phyloP scores from a whole-genome alignment of 1,140 invertebrate species.

The Caenorhabditis remanei region DNA sequence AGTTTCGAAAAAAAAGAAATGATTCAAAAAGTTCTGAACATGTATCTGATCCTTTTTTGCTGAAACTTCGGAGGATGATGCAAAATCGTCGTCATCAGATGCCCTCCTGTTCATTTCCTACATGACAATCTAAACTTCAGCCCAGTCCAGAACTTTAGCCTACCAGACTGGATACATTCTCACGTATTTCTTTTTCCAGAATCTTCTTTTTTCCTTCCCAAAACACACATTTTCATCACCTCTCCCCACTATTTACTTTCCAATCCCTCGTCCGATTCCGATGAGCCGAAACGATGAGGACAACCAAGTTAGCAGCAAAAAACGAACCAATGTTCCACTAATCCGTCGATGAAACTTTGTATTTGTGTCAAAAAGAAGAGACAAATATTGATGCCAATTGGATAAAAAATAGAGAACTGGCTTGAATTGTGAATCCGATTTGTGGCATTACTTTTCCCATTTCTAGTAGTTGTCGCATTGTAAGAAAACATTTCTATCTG shows the following conservation, averaged over 20 bases:
- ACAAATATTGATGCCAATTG: background rate
- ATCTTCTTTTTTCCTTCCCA: background rate
- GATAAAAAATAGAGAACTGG: background rate
- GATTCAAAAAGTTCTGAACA: no score
- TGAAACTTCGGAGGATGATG: no score
- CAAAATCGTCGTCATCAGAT: no score
- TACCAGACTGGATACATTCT: background rate
- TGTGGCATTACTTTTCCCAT: no score
- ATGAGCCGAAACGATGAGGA: conserved; percentile 43
- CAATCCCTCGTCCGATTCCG: conserved; percentile 28
- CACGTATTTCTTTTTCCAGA: conserved; percentile 32
- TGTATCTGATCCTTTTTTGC: no score
- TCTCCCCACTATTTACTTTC: conserved; percentile 21
- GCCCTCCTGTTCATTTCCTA: no score
- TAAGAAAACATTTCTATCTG: no score
- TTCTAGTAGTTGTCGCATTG: no score
- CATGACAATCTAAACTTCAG: no score
- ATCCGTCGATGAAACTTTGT: conserved; percentile 47
- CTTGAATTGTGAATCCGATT: background rate
- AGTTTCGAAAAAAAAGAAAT: no score
- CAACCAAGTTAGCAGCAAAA: conserved; percentile 13
- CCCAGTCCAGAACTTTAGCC: no score
- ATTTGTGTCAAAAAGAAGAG: background rate
- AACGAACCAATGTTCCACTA: conserved; percentile 52
- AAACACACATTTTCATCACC: background rate